phyloP scores from a whole-genome alignment of 1,140 invertebrate genomes.

The Drosophila tristis region DNA sequence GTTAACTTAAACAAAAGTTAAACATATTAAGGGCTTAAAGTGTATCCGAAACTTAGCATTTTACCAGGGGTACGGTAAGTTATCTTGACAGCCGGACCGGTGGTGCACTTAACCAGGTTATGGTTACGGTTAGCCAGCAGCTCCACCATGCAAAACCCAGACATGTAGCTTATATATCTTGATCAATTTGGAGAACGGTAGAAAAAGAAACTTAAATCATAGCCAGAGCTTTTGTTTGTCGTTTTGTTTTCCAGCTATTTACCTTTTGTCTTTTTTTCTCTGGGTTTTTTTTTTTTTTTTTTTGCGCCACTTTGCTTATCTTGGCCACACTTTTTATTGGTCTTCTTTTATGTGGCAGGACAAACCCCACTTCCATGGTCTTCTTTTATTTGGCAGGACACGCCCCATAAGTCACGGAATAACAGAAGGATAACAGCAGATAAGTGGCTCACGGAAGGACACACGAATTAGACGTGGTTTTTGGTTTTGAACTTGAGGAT shows the following conservation, averaged over 20 bases:
- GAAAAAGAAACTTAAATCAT: constrained; percentile 48
- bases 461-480: constrained; percentile 68
- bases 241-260: constrained; percentile 8
- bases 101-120: constrained; percentile 49
- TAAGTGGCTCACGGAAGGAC: constrained; percentile 68
- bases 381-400: constrained; percentile 21
- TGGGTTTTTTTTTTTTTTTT: constrained; percentile 20
- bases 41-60: constrained; percentile 37
- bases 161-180: constrained; percentile 42
- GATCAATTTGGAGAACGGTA: constrained; percentile 42
- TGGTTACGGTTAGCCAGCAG: background rate
- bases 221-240: constrained; percentile 47
- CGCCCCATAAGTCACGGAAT: constrained; percentile 66
- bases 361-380: constrained; percentile 26
- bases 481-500: background rate
- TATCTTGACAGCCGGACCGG: constrained; percentile 41
- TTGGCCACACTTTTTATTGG: constrained; percentile 77
- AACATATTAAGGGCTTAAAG: constrained; percentile 55
- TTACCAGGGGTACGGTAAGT: constrained; percentile 16
- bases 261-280: constrained; percentile 15
- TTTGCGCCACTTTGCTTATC: constrained; percentile 71
- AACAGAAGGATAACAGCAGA: constrained; percentile 37
- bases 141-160: background rate
- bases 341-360: constrained; percentile 9
- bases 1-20: constrained; percentile 59